These are phyloP conservation scores for Sphaerodactylus townsendi DNA, from an alignment of 2,113 vertebrate genomes.

Conservation along the genomic window DNA sequence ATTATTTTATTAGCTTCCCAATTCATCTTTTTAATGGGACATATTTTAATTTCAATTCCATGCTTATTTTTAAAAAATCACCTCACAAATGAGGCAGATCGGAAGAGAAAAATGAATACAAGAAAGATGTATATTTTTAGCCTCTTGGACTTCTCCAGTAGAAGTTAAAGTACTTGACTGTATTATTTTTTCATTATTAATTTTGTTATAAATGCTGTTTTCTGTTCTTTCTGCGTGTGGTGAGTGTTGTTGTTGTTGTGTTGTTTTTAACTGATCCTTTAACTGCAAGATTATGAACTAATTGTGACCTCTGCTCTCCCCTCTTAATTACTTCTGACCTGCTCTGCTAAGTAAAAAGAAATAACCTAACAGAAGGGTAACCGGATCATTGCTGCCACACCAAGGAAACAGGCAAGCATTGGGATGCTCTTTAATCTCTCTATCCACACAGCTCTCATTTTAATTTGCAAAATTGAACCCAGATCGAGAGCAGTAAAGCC, in stretches of 20 bases:
- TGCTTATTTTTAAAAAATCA: constrained; percentile 1
- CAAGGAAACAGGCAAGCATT: constrained; percentile 70
- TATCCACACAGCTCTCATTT: constrained; percentile 81
- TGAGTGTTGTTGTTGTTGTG: constrained; percentile 30
- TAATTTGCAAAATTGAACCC: constrained; percentile 87
- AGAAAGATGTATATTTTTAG: neutral
- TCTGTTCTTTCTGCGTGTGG: constrained; percentile 34
- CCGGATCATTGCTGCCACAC: constrained; percentile 70
- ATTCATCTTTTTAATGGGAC: neutral
- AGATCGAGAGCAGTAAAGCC: constrained; percentile 83
- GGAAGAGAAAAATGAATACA: constrained; percentile 23
- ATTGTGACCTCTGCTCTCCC: constrained; percentile 53
- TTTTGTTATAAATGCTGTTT: constrained; percentile 57
- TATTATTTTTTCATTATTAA: constrained; percentile 37
- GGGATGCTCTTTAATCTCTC: constrained; percentile 81
- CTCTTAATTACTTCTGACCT: constrained; percentile 66
- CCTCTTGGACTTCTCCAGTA: neutral
- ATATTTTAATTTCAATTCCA: neutral
- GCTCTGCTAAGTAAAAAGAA: constrained; percentile 65
- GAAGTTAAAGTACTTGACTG: constrained; percentile 29
- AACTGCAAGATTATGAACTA: constrained; percentile 63
- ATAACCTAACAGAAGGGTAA: constrained; percentile 68
- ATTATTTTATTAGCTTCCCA: constrained; percentile 16
- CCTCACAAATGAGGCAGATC: neutral
- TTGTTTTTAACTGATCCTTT: constrained; percentile 63